These are phyloP conservation scores for Tortricodes alternella DNA, from an alignment of 2,888 invertebrate genomes.

Conservation along the genomic window DNA sequence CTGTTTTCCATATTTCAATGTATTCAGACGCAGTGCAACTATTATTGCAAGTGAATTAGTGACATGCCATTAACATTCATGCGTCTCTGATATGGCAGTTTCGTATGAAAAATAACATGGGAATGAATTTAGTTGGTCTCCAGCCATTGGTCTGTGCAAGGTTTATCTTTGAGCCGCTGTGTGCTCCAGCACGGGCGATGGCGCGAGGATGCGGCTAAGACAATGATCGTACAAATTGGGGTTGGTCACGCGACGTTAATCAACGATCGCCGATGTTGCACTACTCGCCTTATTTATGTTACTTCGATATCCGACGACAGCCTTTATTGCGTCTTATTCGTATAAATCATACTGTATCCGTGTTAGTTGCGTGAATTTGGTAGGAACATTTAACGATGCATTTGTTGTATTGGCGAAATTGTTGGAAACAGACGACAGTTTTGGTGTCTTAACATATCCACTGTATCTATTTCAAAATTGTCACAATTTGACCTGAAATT, in stretches of 20 bases:
- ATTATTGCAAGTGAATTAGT: too few relatives aligned
- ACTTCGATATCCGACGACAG: slow-evolving; percentile 66
- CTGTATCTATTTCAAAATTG: too few relatives aligned
- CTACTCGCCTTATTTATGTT: slow-evolving; percentile 75
- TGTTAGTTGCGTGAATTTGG: slow-evolving; percentile 33
- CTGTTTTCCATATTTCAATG: too few relatives aligned
- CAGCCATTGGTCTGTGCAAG: too few relatives aligned
- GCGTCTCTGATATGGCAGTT: too few relatives aligned
- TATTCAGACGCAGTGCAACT: too few relatives aligned
- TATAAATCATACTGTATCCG: slow-evolving; percentile 58
- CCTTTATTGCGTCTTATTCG: slow-evolving; percentile 63
- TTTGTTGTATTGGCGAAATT: neutral
- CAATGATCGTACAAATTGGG: slow-evolving; percentile 81
- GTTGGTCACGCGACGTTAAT: slow-evolving; percentile 79
- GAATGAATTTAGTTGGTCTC: too few relatives aligned
- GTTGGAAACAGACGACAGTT: neutral
- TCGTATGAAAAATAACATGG: too few relatives aligned
- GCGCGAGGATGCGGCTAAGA: slow-evolving; percentile 69
- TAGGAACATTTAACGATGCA: neutral
- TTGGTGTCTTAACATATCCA: too few relatives aligned
- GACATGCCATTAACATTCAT: too few relatives aligned
- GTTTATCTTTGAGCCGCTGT: slow-evolving; percentile 49
- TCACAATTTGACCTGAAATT: too few relatives aligned
- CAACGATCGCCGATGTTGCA: slow-evolving; percentile 71
- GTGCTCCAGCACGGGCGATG: slow-evolving; percentile 66